These are phyloP conservation scores for Dunckerocampus dactyliophorus DNA, from an alignment of 2,113 vertebrate genomes.

Conservation along the genomic window DNA sequence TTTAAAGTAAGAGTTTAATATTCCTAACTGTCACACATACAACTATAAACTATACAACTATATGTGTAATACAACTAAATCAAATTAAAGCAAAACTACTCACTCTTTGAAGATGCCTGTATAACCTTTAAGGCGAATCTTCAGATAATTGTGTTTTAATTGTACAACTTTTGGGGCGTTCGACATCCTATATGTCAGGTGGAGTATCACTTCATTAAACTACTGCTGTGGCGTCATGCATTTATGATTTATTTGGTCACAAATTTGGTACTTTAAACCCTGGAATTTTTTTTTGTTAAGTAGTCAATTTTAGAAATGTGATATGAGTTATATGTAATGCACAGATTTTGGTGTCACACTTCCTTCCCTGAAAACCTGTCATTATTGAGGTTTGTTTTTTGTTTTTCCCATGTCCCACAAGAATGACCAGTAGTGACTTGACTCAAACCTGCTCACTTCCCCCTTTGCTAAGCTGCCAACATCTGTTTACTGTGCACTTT, in stretches of 20 bases:
- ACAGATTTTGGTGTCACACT: not conserved
- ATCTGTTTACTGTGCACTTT: constrained; percentile 21
- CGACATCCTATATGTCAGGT: not conserved
- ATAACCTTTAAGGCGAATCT: not conserved
- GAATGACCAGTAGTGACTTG: not conserved
- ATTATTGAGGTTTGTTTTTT: not conserved
- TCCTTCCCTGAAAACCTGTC: not conserved
- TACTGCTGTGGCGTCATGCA: not conserved
- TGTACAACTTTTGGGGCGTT: too few species aligned
- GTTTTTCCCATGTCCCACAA: not conserved
- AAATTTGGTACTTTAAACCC: not conserved
- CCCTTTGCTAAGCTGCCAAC: not conserved
- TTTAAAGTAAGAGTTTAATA: too few species aligned
- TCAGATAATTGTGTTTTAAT: too few species aligned
- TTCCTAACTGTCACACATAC: too few species aligned
- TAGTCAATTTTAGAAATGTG: not conserved
- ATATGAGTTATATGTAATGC: not conserved
- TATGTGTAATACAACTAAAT: too few species aligned
- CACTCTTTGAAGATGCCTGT: too few species aligned
- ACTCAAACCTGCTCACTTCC: constrained; percentile 10
- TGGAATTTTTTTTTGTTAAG: not conserved
- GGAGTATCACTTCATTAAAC: constrained; percentile 1
- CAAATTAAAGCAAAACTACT: too few species aligned
- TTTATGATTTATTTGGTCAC: not conserved
- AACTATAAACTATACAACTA: too few species aligned